Evolutionary conservation across 2,113 vertebrate species (phyloP).

Genomic region (Microcebus ravelobensis): DNA sequence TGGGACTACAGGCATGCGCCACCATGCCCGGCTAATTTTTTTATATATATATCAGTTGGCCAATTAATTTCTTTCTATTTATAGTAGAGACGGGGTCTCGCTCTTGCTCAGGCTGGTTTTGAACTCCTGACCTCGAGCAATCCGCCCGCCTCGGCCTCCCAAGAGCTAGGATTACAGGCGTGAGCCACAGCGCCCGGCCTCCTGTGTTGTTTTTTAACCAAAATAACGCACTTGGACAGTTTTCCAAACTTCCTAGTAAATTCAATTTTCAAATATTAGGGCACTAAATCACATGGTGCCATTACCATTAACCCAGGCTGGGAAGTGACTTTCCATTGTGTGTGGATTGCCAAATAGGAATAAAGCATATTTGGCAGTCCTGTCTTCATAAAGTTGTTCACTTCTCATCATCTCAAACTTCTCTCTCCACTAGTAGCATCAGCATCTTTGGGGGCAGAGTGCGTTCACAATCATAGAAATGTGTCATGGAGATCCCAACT

Average conservation of each 20-base stretch:
- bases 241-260: constrained; percentile 54
- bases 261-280: constrained; percentile 9
- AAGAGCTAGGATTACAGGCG: no score
- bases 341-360: not conserved
- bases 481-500: constrained; percentile 57
- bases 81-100: no score
- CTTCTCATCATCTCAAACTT: not conserved
- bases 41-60: no score
- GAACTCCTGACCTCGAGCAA: no score
- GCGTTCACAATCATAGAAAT: not conserved
- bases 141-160: no score
- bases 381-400: not conserved
- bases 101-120: no score
- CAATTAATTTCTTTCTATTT: no score
- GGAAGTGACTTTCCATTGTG: not conserved
- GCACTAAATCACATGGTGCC: not conserved
- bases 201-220: constrained; percentile 63
- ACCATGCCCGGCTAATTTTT: no score
- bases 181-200: no score
- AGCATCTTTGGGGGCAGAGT: not conserved
- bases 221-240: not conserved
- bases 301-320: not conserved
- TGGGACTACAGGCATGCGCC: no score
- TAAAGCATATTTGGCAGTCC: not conserved
- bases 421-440: not conserved